A percentile compares a stretch with the other conserved stretches of the same genome.
Conservation (phyloP, 2,113 vertebrate genomes). For the Cyrtonyx montezumae region DNA sequence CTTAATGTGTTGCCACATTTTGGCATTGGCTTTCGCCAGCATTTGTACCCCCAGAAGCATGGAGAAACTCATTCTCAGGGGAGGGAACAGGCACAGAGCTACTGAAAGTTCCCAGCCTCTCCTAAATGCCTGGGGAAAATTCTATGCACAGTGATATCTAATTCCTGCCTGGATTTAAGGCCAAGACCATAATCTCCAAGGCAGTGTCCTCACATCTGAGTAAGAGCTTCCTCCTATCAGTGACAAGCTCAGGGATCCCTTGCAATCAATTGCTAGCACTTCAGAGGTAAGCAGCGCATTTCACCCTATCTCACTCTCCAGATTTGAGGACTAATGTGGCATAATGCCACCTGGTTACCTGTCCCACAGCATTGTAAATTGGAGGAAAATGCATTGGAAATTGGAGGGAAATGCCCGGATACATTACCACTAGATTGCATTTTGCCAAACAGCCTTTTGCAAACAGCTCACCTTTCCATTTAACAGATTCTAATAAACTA, state of each 20-base stretch:
- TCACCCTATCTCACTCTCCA: not conserved
- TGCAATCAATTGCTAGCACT: not conserved
- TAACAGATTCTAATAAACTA: not conserved
- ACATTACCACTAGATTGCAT: not conserved
- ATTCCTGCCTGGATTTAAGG: not conserved
- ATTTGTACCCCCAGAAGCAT: not conserved
- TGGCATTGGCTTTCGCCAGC: not conserved
- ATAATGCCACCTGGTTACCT: not conserved
- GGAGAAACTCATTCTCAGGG: not conserved
- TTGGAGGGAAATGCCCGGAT: not conserved
- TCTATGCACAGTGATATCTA: not conserved
- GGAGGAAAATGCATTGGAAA: not conserved
- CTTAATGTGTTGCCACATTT: not conserved
- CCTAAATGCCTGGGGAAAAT: not conserved
- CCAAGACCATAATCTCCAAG: not conserved
- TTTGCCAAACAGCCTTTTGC: not conserved
- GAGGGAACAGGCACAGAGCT: not conserved
- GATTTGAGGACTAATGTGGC: not conserved
- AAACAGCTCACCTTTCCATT: not conserved
- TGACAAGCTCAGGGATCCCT: not conserved
- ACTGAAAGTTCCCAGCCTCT: not conserved
- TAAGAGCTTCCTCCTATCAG: not conserved
- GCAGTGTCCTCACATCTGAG: not conserved
- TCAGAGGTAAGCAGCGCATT: not conserved
- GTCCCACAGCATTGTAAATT: not conserved